phyloP scores from a whole-genome alignment of 1,140 invertebrate species.

The Trachymyrmex cornetzi region DNA sequence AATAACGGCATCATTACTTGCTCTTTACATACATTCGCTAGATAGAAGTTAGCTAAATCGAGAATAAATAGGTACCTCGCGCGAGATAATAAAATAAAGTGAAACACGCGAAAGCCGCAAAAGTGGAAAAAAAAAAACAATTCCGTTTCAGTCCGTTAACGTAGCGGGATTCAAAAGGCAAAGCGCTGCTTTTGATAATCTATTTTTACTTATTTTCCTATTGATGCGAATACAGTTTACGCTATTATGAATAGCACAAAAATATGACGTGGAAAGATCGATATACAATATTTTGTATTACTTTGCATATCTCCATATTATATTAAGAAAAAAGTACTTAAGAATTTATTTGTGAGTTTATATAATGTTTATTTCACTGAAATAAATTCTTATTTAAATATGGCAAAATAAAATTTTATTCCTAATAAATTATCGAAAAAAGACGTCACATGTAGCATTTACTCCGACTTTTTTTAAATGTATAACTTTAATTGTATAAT shows the following conservation, averaged over 20 bases:
- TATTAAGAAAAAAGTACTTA: no score
- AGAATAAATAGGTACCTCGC: not conserved
- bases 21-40: conserved; percentile 26
- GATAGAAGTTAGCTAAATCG: conserved; percentile 18
- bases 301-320: not conserved
- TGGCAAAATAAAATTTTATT: no score
- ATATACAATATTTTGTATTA: not conserved
- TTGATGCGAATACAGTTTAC: not conserved
- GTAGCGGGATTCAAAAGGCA: conserved; percentile 12
- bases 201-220: conserved; percentile 14
- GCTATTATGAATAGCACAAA: not conserved
- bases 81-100: conserved; percentile 10
- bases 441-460: no score
- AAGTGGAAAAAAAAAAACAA: conserved; percentile 13
- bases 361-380: no score
- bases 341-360: no score
- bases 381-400: no score
- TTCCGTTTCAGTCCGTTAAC: not conserved
- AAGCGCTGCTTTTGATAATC: not conserved
- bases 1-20: conserved; percentile 37
- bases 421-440: no score
- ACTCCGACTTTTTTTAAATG: no score
- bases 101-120: not conserved
- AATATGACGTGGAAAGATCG: not conserved
- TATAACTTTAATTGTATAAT: no score